phyloP scores from a whole-genome alignment of 2,797 vertebrate genomes.

The Enteromius radiatus region DNA sequence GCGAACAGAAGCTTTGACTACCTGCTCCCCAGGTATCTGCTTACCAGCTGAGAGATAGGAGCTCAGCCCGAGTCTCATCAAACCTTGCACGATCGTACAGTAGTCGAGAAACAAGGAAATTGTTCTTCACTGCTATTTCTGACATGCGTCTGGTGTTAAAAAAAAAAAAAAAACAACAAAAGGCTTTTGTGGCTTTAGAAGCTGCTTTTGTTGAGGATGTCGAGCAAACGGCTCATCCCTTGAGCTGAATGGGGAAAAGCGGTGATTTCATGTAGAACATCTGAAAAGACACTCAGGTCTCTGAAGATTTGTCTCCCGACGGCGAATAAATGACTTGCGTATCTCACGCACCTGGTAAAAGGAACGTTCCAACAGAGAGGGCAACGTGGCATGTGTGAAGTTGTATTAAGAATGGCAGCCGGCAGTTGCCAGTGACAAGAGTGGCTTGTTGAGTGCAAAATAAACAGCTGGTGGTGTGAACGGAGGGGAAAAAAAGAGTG shows the following conservation, averaged over 20 bases:
- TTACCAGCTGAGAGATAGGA: constrained; percentile 44
- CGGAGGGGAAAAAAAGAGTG: background rate
- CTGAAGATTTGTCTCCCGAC: constrained; percentile 28
- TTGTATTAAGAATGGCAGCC: constrained; percentile 42
- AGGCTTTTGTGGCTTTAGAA: constrained; percentile 33
- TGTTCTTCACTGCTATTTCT: constrained; percentile 39
- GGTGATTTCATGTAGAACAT: constrained; percentile 12
- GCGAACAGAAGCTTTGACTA: constrained; percentile 56
- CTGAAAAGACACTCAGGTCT: constrained; percentile 29
- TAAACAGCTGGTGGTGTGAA: constrained; percentile 38
- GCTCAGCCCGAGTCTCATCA: constrained; percentile 57
- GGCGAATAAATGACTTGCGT: constrained; percentile 16
- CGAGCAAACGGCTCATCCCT: constrained; percentile 31
- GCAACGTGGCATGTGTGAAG: constrained; percentile 16
- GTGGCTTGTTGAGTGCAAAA: constrained; percentile 39
- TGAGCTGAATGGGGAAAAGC: constrained; percentile 19
- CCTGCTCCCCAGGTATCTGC: constrained; percentile 58
- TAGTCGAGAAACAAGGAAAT: constrained; percentile 46
- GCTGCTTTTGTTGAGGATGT: constrained; percentile 36
- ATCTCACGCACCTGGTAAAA: constrained; percentile 34
- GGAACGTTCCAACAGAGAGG: constrained; percentile 16
- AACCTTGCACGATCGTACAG: constrained; percentile 36
- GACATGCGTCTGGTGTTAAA: constrained; percentile 22
- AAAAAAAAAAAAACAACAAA: constrained; percentile 44
- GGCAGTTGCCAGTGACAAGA: constrained; percentile 35